phyloP scores from a whole-genome alignment of 2,888 invertebrate species.

The Dolichopus griseipennis region DNA sequence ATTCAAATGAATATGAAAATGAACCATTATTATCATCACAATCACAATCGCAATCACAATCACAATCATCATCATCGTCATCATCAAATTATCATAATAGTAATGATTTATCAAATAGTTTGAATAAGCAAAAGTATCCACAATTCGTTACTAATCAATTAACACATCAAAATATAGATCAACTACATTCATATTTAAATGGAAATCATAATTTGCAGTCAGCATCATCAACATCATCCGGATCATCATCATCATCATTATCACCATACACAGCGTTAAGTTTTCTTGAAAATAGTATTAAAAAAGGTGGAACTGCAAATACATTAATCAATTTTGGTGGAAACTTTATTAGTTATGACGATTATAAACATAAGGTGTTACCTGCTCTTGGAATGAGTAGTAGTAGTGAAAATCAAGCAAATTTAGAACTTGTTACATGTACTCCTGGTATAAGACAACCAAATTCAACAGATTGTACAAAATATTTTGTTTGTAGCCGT shows the following conservation, averaged over 20 bases:
- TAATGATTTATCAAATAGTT: constrained; percentile 19
- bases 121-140: constrained; percentile 16
- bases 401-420: constrained; percentile 14
- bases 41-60: neutral
- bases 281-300: neutral
- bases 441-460: constrained; percentile 42
- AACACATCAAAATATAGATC: constrained; percentile 22
- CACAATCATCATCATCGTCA: neutral
- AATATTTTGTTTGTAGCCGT: constrained; percentile 46
- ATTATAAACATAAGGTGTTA: constrained; percentile 35
- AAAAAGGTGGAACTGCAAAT: constrained; percentile 14
- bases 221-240: neutral
- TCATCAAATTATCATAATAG: constrained; percentile 10
- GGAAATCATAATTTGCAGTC: neutral
- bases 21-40: neutral
- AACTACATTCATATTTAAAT: constrained; percentile 14
- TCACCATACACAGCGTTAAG: neutral
- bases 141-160: constrained; percentile 23
- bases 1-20: neutral
- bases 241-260: neutral
- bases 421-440: constrained; percentile 42
- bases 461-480: constrained; percentile 45
- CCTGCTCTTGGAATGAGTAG: constrained; percentile 25
- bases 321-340: constrained; percentile 35
- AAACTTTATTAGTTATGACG: constrained; percentile 36